Evolutionary conservation across 2,888 invertebrate genomes (phyloP).

Genomic region (Rotaria sp.): DNA sequence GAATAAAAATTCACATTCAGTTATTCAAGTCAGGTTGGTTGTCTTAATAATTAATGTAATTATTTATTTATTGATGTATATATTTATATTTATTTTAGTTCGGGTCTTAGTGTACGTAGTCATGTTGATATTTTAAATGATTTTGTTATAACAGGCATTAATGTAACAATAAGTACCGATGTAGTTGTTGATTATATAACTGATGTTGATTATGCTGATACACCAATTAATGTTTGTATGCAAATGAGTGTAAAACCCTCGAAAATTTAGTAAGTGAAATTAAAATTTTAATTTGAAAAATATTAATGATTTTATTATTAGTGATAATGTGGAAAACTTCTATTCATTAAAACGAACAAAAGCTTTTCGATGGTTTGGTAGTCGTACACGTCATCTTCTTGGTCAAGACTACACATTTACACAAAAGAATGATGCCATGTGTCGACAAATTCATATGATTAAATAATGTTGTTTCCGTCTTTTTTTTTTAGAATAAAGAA

Average conservation of each 20-base stretch:
- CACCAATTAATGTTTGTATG: constrained; percentile 13
- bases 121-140: constrained; percentile 20
- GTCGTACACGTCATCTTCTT: background rate
- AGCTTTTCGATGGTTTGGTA: background rate
- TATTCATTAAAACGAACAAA: constrained; percentile 18
- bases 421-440: background rate
- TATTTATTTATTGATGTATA: background rate
- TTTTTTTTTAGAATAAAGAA: background rate
- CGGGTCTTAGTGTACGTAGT: background rate
- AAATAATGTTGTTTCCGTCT: background rate
- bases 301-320: background rate
- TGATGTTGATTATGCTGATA: constrained; percentile 15
- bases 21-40: background rate
- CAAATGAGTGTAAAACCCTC: background rate
- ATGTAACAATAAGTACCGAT: background rate
- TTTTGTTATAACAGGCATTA: background rate
- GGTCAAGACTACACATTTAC: background rate
- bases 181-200: constrained; percentile 7
- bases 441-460: background rate
- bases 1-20: constrained; percentile 30
- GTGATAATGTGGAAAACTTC: constrained; percentile 2
- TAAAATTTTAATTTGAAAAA: background rate
- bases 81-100: background rate
- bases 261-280: background rate
- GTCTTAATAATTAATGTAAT: background rate